A percentile compares a stretch with the other conserved stretches of the same genome.
Conservation (phyloP, 1,140 invertebrate genomes). For the Onthophagus taurus region DNA sequence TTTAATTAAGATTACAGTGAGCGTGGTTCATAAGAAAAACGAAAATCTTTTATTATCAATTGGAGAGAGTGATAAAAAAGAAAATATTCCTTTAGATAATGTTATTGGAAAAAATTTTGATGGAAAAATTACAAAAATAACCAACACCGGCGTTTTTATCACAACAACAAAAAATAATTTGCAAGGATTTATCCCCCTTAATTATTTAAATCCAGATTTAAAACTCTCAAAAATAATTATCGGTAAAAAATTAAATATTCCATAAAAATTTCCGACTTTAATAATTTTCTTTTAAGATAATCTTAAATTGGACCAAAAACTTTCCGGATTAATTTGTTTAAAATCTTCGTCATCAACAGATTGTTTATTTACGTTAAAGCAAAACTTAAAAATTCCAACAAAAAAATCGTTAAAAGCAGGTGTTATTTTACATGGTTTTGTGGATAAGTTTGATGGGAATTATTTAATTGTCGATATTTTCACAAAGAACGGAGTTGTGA, state of each 20-base stretch:
- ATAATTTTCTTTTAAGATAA: slow-evolving; percentile 7
- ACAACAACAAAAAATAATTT: slow-evolving; percentile 26
- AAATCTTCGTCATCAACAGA: too few species aligned
- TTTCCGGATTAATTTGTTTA: slow-evolving; percentile 14
- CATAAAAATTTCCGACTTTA: background rate
- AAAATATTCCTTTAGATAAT: too few species aligned
- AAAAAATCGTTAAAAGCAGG: too few species aligned
- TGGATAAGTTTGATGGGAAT: too few species aligned
- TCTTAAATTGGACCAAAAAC: slow-evolving; percentile 1
- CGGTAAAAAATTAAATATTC: too few species aligned
- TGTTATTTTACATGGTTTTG: too few species aligned
- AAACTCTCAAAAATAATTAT: slow-evolving; percentile 12
- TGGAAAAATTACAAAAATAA: slow-evolving; percentile 28
- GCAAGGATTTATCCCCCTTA: slow-evolving; percentile 34
- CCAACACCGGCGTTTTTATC: slow-evolving; percentile 35
- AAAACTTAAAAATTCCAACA: too few species aligned
- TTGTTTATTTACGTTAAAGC: too few species aligned
- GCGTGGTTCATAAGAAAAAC: background rate
- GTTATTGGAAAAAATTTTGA: slow-evolving; percentile 33
- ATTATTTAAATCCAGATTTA: slow-evolving; percentile 28
- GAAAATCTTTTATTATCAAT: too few species aligned
- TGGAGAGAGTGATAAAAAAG: too few species aligned
- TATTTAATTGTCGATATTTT: too few species aligned
- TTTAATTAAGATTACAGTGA: background rate
- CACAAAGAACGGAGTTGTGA: too few species aligned